Evolutionary conservation across 2,888 invertebrate species (phyloP).

Genomic region (Yponomeuta plumbellus): DNA sequence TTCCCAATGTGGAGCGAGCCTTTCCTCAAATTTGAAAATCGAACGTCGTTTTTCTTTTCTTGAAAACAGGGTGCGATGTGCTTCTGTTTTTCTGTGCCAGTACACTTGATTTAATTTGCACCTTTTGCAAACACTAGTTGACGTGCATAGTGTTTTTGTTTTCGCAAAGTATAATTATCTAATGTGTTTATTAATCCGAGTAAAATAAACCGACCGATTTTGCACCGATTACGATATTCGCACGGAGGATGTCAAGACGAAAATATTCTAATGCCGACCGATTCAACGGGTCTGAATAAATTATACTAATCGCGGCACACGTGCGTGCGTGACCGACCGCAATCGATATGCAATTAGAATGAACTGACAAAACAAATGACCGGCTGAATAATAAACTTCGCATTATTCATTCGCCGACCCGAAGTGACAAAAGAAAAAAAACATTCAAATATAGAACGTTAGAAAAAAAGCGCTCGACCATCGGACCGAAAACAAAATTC

Average conservation of each 20-base stretch:
- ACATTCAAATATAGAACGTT: neutral
- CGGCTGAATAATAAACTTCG: neutral
- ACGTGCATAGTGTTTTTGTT: constrained; percentile 25
- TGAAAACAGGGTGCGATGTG: neutral
- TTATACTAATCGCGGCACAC: constrained; percentile 6
- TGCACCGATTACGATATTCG: neutral
- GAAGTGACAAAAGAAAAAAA: constrained; percentile 41
- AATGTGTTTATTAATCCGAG: constrained; percentile 29
- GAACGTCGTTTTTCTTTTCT: neutral
- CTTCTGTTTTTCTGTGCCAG: constrained; percentile 30
- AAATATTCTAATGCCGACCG: neutral
- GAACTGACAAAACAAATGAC: neutral
- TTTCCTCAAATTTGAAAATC: neutral
- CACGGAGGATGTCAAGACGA: neutral
- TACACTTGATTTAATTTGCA: constrained; percentile 22
- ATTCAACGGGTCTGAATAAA: neutral
- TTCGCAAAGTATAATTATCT: too few relatives aligned
- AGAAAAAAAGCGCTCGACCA: neutral
- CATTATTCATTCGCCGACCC: neutral
- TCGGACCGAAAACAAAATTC: neutral
- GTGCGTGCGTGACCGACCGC: neutral
- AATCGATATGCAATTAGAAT: neutral
- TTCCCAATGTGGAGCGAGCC: constrained; percentile 30
- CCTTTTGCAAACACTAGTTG: constrained; percentile 25
- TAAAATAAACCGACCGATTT: neutral